Conservation (phyloP, 2,888 invertebrate genomes). For the Nemoura dubitans region DNA sequence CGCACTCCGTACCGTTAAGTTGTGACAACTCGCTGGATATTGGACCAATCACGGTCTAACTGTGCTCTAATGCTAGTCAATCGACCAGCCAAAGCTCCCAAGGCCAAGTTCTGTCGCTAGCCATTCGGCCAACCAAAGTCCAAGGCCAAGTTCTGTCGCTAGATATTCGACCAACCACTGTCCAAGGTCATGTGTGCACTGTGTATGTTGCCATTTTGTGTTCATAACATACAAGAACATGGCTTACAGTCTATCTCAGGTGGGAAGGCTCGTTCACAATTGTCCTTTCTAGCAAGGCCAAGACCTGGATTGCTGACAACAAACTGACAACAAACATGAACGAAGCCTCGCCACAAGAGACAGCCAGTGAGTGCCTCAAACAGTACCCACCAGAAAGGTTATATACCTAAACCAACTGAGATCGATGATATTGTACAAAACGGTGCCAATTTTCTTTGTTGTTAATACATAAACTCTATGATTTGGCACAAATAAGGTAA, state of each 20-base stretch:
- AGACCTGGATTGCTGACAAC: not conserved
- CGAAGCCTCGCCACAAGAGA: not conserved
- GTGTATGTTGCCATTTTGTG: not conserved
- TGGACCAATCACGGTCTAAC: not conserved
- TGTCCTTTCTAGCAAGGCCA: not conserved
- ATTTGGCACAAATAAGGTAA: not conserved
- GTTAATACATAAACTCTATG: not conserved
- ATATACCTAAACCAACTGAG: not conserved
- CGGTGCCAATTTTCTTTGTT: not conserved
- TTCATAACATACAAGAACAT: not conserved
- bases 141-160: not conserved
- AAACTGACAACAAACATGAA: not conserved
- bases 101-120: not conserved
- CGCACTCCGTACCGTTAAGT: not conserved
- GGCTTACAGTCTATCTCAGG: not conserved
- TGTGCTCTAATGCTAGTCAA: too few species aligned
- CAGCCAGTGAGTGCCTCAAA: too few species aligned
- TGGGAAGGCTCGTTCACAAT: not conserved
- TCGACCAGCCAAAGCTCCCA: too few species aligned
- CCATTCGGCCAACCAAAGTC: not conserved
- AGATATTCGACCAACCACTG: too few species aligned
- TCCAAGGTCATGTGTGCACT: not conserved
- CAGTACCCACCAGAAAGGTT: not conserved
- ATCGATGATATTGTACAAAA: slow-evolving; percentile 4
- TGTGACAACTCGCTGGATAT: not conserved